Percentiles rank a stretch among this genome's conserved stretches.
These are phyloP conservation scores for Acipenser oxyrinchus DNA, from an alignment of 2,797 vertebrate genomes.

Conservation along the genomic window DNA sequence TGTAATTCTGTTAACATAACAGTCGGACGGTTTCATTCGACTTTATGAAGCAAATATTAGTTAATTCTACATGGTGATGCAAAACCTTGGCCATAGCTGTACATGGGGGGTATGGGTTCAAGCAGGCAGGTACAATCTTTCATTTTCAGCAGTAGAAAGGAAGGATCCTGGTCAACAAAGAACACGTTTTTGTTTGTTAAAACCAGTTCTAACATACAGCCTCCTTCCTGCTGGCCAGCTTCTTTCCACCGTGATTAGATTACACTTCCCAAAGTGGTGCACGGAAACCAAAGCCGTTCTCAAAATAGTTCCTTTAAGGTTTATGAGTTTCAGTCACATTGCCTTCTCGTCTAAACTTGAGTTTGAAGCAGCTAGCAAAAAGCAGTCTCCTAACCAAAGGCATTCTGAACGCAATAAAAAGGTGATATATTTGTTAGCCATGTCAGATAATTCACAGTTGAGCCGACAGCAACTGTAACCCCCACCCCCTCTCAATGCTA, in stretches of 20 bases:
- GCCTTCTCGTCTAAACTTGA: background rate
- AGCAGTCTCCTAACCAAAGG: background rate
- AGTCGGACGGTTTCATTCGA: too few species aligned
- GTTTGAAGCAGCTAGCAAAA: too few species aligned
- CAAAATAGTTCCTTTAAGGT: constrained; percentile 13
- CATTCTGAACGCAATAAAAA: background rate
- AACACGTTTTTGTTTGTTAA: background rate
- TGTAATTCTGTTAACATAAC: too few species aligned
- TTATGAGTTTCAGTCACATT: constrained; percentile 7
- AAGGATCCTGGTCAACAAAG: background rate
- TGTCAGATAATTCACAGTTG: constrained; percentile 1
- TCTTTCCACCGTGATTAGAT: constrained; percentile 13
- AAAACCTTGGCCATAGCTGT: too few species aligned
- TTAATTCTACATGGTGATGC: too few species aligned
- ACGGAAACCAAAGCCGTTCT: constrained; percentile 15
- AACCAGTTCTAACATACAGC: background rate
- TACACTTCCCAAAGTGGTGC: constrained; percentile 15
- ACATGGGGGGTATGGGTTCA: too few species aligned
- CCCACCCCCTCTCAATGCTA: background rate
- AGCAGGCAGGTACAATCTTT: too few species aligned
- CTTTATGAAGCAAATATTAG: too few species aligned
- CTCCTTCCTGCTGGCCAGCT: background rate
- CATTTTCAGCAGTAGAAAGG: too few species aligned
- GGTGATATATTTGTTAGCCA: background rate
- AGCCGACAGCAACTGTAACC: constrained; percentile 16